These are phyloP conservation scores for Limnephilus rhombicus DNA, from an alignment of 2,888 invertebrate genomes.

Conservation along the genomic window DNA sequence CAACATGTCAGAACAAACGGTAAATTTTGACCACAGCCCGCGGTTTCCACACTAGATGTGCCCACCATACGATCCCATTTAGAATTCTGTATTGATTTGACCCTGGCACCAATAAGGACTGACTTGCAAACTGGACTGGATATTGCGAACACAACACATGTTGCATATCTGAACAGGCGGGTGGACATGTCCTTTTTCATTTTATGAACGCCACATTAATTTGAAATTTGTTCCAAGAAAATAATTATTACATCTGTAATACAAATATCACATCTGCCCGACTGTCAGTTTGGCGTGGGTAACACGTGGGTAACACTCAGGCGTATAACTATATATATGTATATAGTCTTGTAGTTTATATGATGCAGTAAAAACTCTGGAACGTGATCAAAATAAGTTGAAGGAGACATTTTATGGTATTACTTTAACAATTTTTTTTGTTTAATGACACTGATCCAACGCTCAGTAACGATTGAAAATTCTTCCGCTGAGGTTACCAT, in stretches of 20 bases:
- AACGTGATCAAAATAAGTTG: too few species aligned
- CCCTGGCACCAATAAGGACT: conserved; percentile 27
- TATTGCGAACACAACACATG: conserved; percentile 1
- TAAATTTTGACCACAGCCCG: background rate
- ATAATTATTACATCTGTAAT: too few species aligned
- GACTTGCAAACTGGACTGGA: conserved; percentile 10
- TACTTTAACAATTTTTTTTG: too few species aligned
- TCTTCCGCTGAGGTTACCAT: too few species aligned
- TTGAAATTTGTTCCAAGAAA: background rate
- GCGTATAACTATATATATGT: too few species aligned
- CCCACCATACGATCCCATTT: background rate
- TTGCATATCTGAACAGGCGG: conserved; percentile 8
- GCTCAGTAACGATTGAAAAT: too few species aligned
- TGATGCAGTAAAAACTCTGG: background rate
- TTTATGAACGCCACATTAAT: background rate
- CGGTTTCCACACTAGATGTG: background rate
- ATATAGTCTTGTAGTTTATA: background rate
- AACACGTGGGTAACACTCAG: too few species aligned
- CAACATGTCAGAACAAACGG: background rate
- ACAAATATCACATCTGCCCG: too few species aligned
- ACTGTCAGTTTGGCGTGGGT: too few species aligned
- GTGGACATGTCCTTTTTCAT: background rate
- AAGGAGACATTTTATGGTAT: too few species aligned
- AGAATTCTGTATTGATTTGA: conserved; percentile 13
- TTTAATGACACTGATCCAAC: too few species aligned